Conservation (phyloP, 2,113 vertebrate genomes). For the Rhea pennata region DNA sequence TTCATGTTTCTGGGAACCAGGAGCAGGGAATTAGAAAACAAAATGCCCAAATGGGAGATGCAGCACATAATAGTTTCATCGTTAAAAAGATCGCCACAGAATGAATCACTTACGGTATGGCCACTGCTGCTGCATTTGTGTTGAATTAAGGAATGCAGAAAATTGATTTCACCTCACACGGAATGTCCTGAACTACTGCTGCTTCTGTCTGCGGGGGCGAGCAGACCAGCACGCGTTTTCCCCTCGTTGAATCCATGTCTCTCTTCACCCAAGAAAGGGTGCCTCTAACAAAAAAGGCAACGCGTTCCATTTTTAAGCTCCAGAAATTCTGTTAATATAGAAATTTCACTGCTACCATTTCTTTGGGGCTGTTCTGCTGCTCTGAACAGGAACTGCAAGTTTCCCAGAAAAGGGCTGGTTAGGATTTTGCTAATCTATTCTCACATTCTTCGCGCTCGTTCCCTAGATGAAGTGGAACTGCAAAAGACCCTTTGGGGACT, state of each 20-base stretch:
- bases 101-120: slow-evolving; percentile 4
- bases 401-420: neutral
- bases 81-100: slow-evolving; percentile 34
- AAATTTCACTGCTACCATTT: neutral
- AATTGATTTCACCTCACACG: neutral
- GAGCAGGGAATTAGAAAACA: slow-evolving; percentile 41
- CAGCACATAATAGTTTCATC: slow-evolving; percentile 1
- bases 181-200: neutral
- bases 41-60: slow-evolving; percentile 38
- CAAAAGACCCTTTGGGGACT: neutral
- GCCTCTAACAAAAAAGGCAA: neutral
- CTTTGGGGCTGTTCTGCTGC: neutral
- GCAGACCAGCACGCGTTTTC: neutral
- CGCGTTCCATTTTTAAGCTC: neutral
- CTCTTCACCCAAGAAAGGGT: neutral
- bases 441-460: neutral
- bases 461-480: neutral
- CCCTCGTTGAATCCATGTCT: neutral
- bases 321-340: neutral
- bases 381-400: neutral
- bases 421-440: neutral
- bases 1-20: slow-evolving; percentile 4
- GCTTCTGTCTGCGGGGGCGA: neutral
- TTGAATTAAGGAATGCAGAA: slow-evolving; percentile 1
- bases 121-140: neutral